Percentiles rank a stretch among this genome's conserved stretches.
These are phyloP conservation scores for Drepana falcataria DNA, from an alignment of 2,888 invertebrate genomes.

Conservation along the genomic window DNA sequence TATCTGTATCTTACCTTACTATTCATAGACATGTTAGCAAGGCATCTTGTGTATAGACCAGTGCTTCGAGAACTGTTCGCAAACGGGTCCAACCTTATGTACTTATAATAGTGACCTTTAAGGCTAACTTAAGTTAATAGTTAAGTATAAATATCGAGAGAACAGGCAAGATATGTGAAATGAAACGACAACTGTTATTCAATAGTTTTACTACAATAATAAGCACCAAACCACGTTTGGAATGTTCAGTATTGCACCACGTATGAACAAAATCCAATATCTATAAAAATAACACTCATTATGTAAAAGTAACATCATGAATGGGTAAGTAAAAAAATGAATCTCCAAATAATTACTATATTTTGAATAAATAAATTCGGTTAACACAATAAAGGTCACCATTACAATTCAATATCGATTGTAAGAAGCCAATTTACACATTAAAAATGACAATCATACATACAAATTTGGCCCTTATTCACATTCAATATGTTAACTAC, in stretches of 20 bases:
- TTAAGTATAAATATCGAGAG: slow-evolving; percentile 36
- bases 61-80: too few species aligned
- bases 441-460: slow-evolving; percentile 13
- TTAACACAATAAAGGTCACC: slow-evolving; percentile 72
- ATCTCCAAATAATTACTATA: slow-evolving; percentile 28
- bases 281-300: slow-evolving; percentile 39
- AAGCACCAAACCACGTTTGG: slow-evolving; percentile 77
- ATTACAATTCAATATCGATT: slow-evolving; percentile 42
- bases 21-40: too few species aligned
- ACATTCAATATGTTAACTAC: background rate
- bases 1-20: too few species aligned
- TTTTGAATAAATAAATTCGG: slow-evolving; percentile 54
- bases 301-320: slow-evolving; percentile 26
- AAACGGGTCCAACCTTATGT: too few species aligned
- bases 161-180: slow-evolving; percentile 51
- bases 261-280: slow-evolving; percentile 59
- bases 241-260: slow-evolving; percentile 77
- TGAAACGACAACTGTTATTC: slow-evolving; percentile 62
- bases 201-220: slow-evolving; percentile 71
- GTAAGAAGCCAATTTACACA: slow-evolving; percentile 15
- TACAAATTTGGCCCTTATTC: slow-evolving; percentile 10
- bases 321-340: slow-evolving; percentile 27
- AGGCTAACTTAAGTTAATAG: slow-evolving; percentile 22
- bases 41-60: too few species aligned
- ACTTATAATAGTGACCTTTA: slow-evolving; percentile 67